Base-by-base conservation (phyloP, 2,888 invertebrate species). In the Cryptophagus acutangulus region DNA sequence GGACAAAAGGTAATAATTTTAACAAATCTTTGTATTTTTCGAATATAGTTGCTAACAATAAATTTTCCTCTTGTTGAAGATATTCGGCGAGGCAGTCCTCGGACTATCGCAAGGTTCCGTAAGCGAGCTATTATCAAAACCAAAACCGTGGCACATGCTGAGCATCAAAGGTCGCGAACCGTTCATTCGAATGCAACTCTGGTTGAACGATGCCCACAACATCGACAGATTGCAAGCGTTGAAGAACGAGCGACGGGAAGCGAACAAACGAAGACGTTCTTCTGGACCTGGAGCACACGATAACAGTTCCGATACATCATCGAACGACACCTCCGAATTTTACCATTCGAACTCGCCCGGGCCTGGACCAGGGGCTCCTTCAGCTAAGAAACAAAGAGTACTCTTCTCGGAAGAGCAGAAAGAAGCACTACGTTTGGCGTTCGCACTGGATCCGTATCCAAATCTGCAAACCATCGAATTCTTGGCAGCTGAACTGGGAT, bases 101-200 rank as follows among this genome's bases (percentile, higher is more conserved):
- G 96, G 95, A 0, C 74, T 97, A 17, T 94, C 94, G 0, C 96
- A 97, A 71, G 96, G 93, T 8, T 93, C 96, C 2, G 96, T 96
- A 8, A 95, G 94, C 61, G 99, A 99, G 70, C 74, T 99, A 46
- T 76, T 99, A 4, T 94, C 95, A 45, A 96, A 96, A 68, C 97
- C 97, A 2, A 97, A 97, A 63, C 96, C 96, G 0, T 97, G 97
- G 96, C 94, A 94, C 66, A 94, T 96, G 94, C 78, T 97, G 38
- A 95, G 94, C 65, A 93, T 95, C 66, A 96, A 96, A 68, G 97
- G 97, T 0, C 78, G 96, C 17, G 97, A 97, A 64, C 93, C 94
- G 0, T 94, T 94, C 71, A 92, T 94, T 52, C 76, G 93, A 36
- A 94, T 94, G 94, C 95, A 96, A 65, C 70, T 95, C 47, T 97